Evolutionary conservation across 2,797 vertebrate genomes (phyloP), one percentile per base, ranked within the genome.

Genomic region (Synanceia verrucosa): DNA sequence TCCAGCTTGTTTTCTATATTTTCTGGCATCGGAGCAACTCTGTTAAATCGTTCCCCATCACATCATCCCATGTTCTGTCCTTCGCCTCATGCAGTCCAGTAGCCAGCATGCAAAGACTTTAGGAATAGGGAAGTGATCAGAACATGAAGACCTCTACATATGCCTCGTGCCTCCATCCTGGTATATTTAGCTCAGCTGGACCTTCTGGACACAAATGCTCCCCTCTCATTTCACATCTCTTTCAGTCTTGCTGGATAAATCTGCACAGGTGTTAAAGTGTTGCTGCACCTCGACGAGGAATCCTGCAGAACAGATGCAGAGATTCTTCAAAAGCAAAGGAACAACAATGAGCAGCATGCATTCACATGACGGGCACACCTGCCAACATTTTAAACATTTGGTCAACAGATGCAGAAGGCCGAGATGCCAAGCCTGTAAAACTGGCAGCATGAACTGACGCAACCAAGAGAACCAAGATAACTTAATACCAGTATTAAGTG

Each of bases 401-500:
- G 43, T 78, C 51, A 71, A 76, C 83, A 83, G 65, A 83, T 88
- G 78, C 65, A 73, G 60, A 69, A 3, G 18, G 66, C 50, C 14
- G 10, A n/a, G 51, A 78, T 65, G 31, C 14, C 62, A 52, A 9
- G 39, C 31, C 31, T 72, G 55, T 79, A 73, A 82, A 78, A 78
- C 80, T 53, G 48, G 82, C 59, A 58, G 47, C 69, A 79, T 76
- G 57, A 74, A 79, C 5, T 8, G 46, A 70, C 31, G 50, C n/a
- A 55, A n/a, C 23, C 12, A 29, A 9, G 46, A 62, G 52, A 89
- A 68, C 82, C 43, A 75, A 75, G 69, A 86, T 86, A 65, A 86
- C 89, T 78, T 81, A 86, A 90, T 84, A 78, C 78, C 76, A 79
- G 57, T 10, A 47, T 57, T 28, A 80, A 88, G 77, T 79, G 71